Base-by-base conservation (phyloP, 2,797 vertebrate genomes). In the Hemibagrus guttatus region DNA sequence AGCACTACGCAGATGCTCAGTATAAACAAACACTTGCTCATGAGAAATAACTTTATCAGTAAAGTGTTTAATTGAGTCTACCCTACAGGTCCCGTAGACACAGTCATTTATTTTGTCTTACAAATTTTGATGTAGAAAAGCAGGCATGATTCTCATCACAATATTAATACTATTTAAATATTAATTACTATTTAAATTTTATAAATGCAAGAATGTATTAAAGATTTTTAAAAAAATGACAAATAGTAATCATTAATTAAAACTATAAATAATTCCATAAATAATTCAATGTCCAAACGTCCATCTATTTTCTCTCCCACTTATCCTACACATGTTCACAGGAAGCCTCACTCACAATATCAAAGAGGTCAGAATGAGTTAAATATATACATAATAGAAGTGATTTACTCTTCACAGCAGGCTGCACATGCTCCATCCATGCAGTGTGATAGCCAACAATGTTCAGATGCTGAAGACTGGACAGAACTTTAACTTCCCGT, bases 361-460 rank as follows among this genome's bases (percentile, higher is more conserved):
- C 42, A 31, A 21, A 75, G 11, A 7, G 46, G 46, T 76, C 31
- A 56, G 52, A 49, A 56, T 61, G 13, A 42, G 56, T 6, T 46
- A 63, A 58, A 28, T 23, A 31, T 71, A n/a, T 17, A 52, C 21
- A 31, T n/a, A 58, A 58, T 83, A 85, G 17, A 3, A 54, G 35
- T 19, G 2, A 89, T 93, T 93, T 87, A 96, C 95, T 39, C 46
- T 74, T 88, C 35, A 89, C 56, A 0, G 86, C 85, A 26, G 96
- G 94, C 72, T 99, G 97, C 87, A 98, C 96, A 26, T 99, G 97
- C 35, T 99, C 98, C 95, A 99, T 96, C 98, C 98, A 99, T 0
- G 98, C 98, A 1, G 98, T 99, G 94, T 99, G 98, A 88, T 99
- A 99, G 17, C 98, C 98, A 1, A 99, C 98, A 0, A 99, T 95